A percentile compares a stretch with the other conserved stretches of the same genome.
phyloP scores from a whole-genome alignment of 2,797 vertebrate species.

The Sorex maritimensis region DNA sequence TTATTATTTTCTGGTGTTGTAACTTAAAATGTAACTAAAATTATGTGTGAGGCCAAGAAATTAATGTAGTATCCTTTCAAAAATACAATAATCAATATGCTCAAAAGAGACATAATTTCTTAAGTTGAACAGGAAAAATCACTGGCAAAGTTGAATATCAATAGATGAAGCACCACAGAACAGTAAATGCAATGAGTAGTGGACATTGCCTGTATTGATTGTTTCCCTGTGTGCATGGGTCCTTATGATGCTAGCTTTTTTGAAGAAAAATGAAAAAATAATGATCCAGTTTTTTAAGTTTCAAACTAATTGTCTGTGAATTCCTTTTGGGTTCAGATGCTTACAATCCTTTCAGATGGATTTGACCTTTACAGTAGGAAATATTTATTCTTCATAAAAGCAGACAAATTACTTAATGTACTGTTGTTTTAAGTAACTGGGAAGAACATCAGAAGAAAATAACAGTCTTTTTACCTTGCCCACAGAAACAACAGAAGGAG shows the following conservation, averaged over 20 bases:
- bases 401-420: conserved; percentile 76
- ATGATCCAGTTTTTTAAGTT: neutral
- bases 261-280: neutral
- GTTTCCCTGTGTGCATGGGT: too few species aligned
- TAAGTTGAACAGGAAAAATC: neutral
- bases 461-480: accelerated
- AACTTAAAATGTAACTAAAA: neutral
- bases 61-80: conserved; percentile 1
- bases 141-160: neutral
- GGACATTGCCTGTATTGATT: neutral
- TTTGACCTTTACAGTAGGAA: conserved; percentile 70
- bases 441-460: conserved; percentile 42
- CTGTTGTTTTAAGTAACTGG: conserved; percentile 61
- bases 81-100: neutral
- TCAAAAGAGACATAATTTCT: neutral
- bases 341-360: conserved; percentile 70
- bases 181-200: neutral
- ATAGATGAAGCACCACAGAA: neutral
- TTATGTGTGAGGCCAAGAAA: neutral
- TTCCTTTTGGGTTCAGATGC: conserved; percentile 66
- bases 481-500: conserved; percentile 51
- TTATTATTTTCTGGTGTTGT: neutral
- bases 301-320: conserved; percentile 48
- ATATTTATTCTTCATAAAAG: conserved; percentile 70
- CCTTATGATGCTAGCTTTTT: neutral